A percentile compares a stretch with the other conserved stretches of the same genome.
Evolutionary conservation across 2,113 vertebrate species (phyloP).

Genomic region (Perccottus glenii): DNA sequence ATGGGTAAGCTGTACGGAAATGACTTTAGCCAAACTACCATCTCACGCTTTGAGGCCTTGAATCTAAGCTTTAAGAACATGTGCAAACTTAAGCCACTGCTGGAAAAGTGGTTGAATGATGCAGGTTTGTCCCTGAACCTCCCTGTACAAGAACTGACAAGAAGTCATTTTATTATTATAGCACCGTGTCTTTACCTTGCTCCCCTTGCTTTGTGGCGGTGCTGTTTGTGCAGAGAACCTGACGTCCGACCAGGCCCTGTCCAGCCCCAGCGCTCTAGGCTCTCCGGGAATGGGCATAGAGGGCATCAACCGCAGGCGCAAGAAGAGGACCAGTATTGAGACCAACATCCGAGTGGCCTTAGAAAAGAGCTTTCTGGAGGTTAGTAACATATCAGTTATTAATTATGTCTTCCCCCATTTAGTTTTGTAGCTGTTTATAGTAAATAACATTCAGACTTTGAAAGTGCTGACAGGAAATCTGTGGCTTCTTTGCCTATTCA

Average conservation of each 20-base stretch:
- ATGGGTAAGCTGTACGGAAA: slow-evolving; percentile 99
- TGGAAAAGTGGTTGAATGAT: slow-evolving; percentile 99
- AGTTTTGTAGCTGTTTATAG: background rate
- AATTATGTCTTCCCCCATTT: background rate
- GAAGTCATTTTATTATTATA: background rate
- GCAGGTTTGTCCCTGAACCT: slow-evolving; percentile 87
- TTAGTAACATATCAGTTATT: slow-evolving; percentile 65
- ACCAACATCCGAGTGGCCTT: slow-evolving; percentile 99
- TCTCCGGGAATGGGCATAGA: slow-evolving; percentile 92
- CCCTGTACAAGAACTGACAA: background rate
- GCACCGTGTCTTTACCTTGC: slow-evolving; percentile 80
- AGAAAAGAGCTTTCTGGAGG: slow-evolving; percentile 99
- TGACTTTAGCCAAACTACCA: slow-evolving; percentile 99
- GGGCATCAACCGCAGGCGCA: slow-evolving; percentile 97
- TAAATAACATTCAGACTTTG: background rate
- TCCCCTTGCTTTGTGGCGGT: slow-evolving; percentile 63
- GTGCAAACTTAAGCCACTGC: slow-evolving; percentile 99
- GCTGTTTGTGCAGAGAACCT: slow-evolving; percentile 92
- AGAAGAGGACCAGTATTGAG: slow-evolving; percentile 99
- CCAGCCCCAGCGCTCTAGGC: slow-evolving; percentile 94
- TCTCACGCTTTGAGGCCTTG: slow-evolving; percentile 99
- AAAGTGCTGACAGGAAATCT: slow-evolving; percentile 72
- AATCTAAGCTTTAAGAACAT: slow-evolving; percentile 99
- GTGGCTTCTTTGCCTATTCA: slow-evolving; percentile 77
- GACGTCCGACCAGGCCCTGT: slow-evolving; percentile 93